Evolutionary conservation across 2,113 vertebrate genomes (phyloP).

Genomic region (Caretta caretta): DNA sequence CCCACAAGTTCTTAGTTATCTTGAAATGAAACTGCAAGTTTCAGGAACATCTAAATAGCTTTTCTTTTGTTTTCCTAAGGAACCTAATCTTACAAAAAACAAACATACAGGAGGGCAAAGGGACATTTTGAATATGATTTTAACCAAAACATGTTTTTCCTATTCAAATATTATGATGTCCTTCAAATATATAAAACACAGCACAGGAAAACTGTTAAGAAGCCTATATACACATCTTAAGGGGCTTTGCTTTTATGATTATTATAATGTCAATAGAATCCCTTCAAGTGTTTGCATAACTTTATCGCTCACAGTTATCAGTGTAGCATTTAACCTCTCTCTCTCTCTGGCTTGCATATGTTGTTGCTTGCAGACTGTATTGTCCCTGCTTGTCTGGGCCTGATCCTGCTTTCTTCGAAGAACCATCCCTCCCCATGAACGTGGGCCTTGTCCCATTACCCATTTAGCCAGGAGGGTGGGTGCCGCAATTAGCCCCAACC

Average conservation of each 20-base stretch:
- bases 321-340: constrained; percentile 26
- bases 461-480: too few relatives aligned
- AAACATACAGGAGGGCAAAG: constrained; percentile 70
- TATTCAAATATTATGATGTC: constrained; percentile 76
- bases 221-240: constrained; percentile 20
- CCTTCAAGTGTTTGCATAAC: constrained; percentile 32
- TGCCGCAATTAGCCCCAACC: too few relatives aligned
- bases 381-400: too few relatives aligned
- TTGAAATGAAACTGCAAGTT: constrained; percentile 58
- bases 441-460: too few relatives aligned
- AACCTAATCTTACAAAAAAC: constrained; percentile 70
- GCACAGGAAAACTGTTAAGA: constrained; percentile 56
- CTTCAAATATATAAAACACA: constrained; percentile 68
- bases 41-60: constrained; percentile 72
- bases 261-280: neutral
- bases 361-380: too few relatives aligned
- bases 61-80: constrained; percentile 70
- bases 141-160: constrained; percentile 72
- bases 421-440: too few relatives aligned
- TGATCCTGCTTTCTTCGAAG: too few relatives aligned
- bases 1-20: constrained; percentile 27
- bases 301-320: constrained; percentile 42
- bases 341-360: neutral
- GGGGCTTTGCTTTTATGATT: constrained; percentile 50
- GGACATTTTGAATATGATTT: constrained; percentile 67